A percentile compares a stretch with the other conserved stretches of the same genome.
Evolutionary conservation across 2,797 vertebrate species (phyloP).

Genomic region (Gallinago nigripennis): DNA sequence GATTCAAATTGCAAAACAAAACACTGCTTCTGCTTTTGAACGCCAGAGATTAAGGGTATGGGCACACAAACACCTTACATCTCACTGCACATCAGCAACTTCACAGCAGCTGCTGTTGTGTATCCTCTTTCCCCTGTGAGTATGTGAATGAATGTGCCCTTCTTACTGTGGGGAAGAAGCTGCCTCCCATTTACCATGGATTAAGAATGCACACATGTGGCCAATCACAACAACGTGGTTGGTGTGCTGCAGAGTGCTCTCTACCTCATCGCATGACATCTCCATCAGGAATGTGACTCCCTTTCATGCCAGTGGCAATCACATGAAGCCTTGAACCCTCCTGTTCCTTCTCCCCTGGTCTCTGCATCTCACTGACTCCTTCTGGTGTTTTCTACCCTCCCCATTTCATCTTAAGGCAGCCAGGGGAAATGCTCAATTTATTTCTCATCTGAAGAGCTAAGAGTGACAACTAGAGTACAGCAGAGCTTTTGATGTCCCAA

Average conservation of each 20-base stretch:
- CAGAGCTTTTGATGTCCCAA: not conserved
- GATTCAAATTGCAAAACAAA: not conserved
- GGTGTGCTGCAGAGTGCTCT: not conserved
- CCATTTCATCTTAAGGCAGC: not conserved
- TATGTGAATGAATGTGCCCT: accelerated
- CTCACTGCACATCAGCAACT: accelerated
- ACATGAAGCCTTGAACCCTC: not conserved
- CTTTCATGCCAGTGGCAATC: not conserved
- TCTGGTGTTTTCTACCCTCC: not conserved
- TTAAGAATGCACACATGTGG: not conserved
- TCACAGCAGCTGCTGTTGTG: not conserved
- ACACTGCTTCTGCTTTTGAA: not conserved
- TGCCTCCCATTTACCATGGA: not conserved
- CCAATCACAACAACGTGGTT: not conserved
- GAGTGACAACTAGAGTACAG: not conserved
- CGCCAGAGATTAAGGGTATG: not conserved
- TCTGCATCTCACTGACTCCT: not conserved
- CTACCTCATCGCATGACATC: not conserved
- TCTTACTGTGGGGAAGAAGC: not conserved
- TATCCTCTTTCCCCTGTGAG: not conserved
- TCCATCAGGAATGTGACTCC: not conserved
- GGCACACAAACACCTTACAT: not conserved
- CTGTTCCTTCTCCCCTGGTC: not conserved
- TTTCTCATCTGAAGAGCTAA: not conserved
- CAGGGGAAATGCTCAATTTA: not conserved